phyloP scores from a whole-genome alignment of 2,113 vertebrate genomes.

The Hemibagrus wyckioides region DNA sequence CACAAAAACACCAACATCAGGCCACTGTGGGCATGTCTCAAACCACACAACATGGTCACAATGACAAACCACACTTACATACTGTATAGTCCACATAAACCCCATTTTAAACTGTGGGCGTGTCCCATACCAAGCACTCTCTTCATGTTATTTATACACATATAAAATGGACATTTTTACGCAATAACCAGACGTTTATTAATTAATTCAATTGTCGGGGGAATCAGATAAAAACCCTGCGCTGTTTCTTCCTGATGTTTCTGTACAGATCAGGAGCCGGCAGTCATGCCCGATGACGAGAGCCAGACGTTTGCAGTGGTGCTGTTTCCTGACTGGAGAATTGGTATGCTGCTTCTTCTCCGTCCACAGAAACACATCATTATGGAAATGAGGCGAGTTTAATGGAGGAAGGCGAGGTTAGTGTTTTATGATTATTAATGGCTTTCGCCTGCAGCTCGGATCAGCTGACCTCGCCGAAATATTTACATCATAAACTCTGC shows the following conservation, averaged over 20 bases:
- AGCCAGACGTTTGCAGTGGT: constrained; percentile 61
- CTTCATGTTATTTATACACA: no score
- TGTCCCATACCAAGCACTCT: background rate
- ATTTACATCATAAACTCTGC: constrained; percentile 73
- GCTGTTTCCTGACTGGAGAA: constrained; percentile 47
- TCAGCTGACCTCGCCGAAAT: constrained; percentile 69
- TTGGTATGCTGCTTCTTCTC: constrained; percentile 59
- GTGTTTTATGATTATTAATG: constrained; percentile 73
- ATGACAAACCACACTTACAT: no score
- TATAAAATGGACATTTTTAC: no score
- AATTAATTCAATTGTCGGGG: no score
- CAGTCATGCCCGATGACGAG: background rate
- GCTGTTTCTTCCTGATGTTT: background rate
- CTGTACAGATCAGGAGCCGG: background rate
- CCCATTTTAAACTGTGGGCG: background rate
- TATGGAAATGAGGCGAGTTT: constrained; percentile 68
- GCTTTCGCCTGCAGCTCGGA: constrained; percentile 64
- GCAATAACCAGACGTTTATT: background rate
- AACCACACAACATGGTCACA: background rate
- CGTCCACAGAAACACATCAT: constrained; percentile 68
- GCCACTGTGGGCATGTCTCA: no score
- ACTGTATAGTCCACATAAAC: background rate
- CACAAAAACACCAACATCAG: background rate
- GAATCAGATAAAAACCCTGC: background rate
- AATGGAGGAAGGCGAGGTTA: constrained; percentile 62